A percentile compares a stretch with the other conserved stretches of the same genome.
Evolutionary conservation across 1,140 invertebrate species (phyloP).

Genomic region (Pectinophora gossypiella): DNA sequence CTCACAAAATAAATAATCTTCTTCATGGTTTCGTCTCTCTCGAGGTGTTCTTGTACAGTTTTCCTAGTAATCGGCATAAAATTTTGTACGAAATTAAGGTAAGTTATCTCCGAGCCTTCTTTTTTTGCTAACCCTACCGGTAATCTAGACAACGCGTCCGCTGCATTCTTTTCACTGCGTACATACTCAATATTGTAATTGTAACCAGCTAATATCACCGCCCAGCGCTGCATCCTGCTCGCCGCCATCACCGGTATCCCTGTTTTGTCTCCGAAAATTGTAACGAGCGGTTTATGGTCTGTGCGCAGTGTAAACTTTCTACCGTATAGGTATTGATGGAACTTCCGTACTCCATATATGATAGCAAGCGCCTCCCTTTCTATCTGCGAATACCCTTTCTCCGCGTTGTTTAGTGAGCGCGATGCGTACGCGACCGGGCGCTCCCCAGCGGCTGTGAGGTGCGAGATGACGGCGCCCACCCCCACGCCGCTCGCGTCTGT

Average conservation of each 20-base stretch:
- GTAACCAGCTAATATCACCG: too few species aligned
- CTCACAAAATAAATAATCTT: neutral
- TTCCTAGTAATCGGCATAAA: neutral
- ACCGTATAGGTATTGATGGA: conserved; percentile 6
- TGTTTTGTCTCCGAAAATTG: neutral
- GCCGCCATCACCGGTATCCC: conserved; percentile 1
- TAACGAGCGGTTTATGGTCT: neutral
- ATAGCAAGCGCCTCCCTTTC: too few species aligned
- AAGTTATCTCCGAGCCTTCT: neutral
- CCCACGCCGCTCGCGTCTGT: too few species aligned
- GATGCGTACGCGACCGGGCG: too few species aligned
- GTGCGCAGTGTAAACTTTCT: neutral
- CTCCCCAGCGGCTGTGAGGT: too few species aligned
- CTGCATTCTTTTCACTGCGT: neutral
- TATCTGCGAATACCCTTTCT: neutral
- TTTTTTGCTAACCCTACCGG: neutral
- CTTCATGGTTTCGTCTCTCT: neutral
- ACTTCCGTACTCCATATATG: too few species aligned
- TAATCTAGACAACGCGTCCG: conserved; percentile 2
- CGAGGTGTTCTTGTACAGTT: neutral
- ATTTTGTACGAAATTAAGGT: neutral
- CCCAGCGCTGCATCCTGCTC: too few species aligned
- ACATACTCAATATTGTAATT: too few species aligned
- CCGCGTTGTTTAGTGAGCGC: neutral
- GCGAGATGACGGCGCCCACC: too few species aligned